Evolutionary conservation across 2,113 vertebrate genomes (phyloP).

Genomic region (Myxocyprinus asiaticus): DNA sequence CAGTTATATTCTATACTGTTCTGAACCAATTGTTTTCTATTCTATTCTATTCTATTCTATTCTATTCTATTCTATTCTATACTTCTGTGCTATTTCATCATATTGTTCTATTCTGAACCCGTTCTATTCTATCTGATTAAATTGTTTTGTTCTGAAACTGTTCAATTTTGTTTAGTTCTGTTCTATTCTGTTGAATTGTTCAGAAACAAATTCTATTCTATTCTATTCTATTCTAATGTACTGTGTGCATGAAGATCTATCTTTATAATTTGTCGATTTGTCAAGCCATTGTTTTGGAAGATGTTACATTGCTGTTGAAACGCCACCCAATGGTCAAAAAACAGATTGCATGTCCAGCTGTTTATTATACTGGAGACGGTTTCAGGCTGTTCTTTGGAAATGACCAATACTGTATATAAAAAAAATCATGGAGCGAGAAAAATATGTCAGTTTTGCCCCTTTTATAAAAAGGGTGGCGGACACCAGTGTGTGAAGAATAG

Average conservation of each 20-base stretch:
- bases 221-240: background rate
- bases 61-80: background rate
- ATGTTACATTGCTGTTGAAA: too few relatives aligned
- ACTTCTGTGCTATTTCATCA: background rate
- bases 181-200: background rate
- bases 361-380: too few relatives aligned
- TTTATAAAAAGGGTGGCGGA: background rate
- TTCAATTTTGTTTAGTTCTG: background rate
- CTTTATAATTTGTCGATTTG: too few relatives aligned
- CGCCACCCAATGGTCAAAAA: conserved; percentile 10
- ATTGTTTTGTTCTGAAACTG: background rate
- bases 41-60: background rate
- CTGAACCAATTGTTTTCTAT: too few relatives aligned
- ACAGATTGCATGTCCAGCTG: background rate
- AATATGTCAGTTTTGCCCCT: background rate
- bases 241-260: too few relatives aligned
- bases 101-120: background rate
- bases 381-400: too few relatives aligned
- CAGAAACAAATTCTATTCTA: background rate
- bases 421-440: background rate
- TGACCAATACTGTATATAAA: too few relatives aligned
- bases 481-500: background rate
- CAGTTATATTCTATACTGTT: too few relatives aligned
- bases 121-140: background rate
- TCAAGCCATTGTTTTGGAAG: too few relatives aligned